Conservation (phyloP, 2,113 vertebrate genomes). For the Garra rufa region DNA sequence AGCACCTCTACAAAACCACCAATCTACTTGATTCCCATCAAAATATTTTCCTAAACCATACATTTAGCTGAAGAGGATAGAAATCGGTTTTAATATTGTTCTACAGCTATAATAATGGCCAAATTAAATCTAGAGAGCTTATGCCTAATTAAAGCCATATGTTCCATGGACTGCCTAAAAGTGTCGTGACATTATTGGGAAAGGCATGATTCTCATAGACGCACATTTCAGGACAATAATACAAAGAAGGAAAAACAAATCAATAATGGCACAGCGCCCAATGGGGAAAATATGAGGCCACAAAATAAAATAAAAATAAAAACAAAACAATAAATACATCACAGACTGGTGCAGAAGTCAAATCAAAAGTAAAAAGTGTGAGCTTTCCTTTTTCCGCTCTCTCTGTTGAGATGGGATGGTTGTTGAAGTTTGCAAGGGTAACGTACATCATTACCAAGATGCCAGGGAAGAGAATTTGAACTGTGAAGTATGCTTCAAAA, state of each 20-base stretch:
- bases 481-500: conserved; percentile 7
- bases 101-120: conserved; percentile 5
- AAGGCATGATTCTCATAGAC: conserved; percentile 6
- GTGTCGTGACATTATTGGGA: neutral
- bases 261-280: conserved; percentile 40
- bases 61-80: neutral
- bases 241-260: conserved; percentile 53
- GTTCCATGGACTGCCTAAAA: neutral
- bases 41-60: conserved; percentile 4
- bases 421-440: neutral
- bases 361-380: neutral
- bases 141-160: conserved; percentile 9
- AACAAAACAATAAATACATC: conserved; percentile 52
- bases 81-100: neutral
- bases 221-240: conserved; percentile 57
- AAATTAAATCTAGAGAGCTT: conserved; percentile 20
- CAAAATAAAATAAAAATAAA: neutral
- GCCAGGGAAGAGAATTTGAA: neutral
- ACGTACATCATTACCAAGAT: conserved; percentile 3
- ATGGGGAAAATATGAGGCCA: conserved; percentile 28
- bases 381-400: conserved; percentile 1
- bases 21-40: neutral
- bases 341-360: conserved; percentile 16
- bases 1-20: neutral
- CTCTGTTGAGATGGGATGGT: conserved; percentile 29